Evolutionary conservation across 2,113 vertebrate genomes (phyloP).

Genomic region (Sturnira hondurensis): DNA sequence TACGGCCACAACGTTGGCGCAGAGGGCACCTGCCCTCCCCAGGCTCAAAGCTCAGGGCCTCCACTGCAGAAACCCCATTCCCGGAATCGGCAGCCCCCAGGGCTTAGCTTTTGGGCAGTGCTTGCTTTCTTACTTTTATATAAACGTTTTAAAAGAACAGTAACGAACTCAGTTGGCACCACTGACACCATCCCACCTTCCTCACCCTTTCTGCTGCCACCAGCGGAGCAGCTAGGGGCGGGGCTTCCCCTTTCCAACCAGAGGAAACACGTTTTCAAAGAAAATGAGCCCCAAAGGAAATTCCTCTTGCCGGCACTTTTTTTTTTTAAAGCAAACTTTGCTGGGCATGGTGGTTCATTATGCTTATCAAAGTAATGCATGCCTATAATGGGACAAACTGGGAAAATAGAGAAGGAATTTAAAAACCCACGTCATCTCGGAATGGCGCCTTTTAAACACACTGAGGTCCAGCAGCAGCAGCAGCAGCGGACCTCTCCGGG

Average conservation of each 20-base stretch:
- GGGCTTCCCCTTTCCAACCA: conserved; percentile 35
- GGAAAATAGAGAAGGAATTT: not conserved
- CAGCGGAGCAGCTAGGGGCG: not conserved
- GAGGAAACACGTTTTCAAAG: conserved; percentile 65
- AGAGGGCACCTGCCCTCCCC: not conserved
- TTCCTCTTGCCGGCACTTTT: not conserved
- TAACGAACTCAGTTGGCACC: not conserved
- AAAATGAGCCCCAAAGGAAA: conserved; percentile 36
- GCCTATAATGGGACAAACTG: not conserved
- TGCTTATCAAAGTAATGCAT: not conserved
- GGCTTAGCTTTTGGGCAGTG: not conserved
- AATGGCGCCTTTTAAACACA: not conserved
- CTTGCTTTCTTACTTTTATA: not conserved
- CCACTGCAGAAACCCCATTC: too few relatives aligned
- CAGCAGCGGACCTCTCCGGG: not conserved
- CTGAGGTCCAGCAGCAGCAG: too few relatives aligned
- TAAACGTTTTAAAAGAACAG: not conserved
- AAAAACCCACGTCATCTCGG: not conserved
- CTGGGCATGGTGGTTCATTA: not conserved
- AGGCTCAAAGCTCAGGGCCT: not conserved
- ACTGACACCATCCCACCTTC: not conserved
- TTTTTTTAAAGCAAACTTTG: not conserved
- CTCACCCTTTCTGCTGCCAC: not conserved
- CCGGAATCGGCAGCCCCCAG: rapidly evolving
- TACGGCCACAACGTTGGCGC: not conserved